Evolutionary conservation across 2,888 invertebrate genomes (phyloP), one percentile per base, ranked within the genome.

Genomic region (Drosophila peninsularis): DNA sequence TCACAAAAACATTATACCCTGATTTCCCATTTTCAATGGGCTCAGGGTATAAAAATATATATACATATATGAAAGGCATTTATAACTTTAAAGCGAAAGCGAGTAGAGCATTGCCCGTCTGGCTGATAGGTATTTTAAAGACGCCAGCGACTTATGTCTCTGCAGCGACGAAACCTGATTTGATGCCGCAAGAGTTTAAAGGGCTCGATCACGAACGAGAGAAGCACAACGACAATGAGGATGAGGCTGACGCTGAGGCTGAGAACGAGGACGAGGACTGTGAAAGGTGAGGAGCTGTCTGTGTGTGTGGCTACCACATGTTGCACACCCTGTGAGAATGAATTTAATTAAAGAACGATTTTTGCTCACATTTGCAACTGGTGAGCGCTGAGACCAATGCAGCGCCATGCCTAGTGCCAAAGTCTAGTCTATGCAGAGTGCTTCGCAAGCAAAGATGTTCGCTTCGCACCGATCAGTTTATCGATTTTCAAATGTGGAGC

Each of bases 281-380:
- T 32, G 10, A 37, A n/a, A 52, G 24, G 52, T 52, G 13, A 19
- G 24, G 21, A 24, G 21, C 11, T 30, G 17, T 47, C 47, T 47
- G 49, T 11, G 17, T 11, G 32, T 32, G 47, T 17, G 49, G 50
- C 56, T 75, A 80, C 88, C 86, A 86, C 89, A 89, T 86, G 86
- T 86, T 89, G 86, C 86, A 86, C 90, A 89, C 80, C 85, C 88
- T 88, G 88, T 88, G 88, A 86, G 88, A 89, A 89, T 84, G 78
- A 78, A 82, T 88, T 86, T 86, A 86, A 89, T 86, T 89, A 86
- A 89, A 74, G 86, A 67, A 82, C 72, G 75, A 71, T 70, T 81
- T 68, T 81, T 63, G 45, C 71, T 55, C 39, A 55, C 64, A 71
- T 75, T 81, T 81, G 79, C 79, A 78, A 81, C 71, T 68, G 53